Evolutionary conservation across 2,113 vertebrate species (phyloP).

Genomic region (Meriones unguiculatus): DNA sequence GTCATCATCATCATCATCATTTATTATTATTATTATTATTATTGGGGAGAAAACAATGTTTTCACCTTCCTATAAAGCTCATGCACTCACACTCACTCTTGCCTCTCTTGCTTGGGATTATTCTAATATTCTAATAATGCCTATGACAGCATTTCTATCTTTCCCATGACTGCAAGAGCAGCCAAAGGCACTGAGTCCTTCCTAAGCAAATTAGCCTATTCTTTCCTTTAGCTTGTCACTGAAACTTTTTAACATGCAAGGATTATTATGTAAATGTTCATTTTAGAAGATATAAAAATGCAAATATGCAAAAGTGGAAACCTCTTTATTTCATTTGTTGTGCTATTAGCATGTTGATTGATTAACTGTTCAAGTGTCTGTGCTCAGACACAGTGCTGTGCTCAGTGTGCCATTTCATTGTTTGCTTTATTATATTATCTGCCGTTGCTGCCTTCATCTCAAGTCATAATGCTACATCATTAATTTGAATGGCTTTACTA

Average conservation of each 20-base stretch:
- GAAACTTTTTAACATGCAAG: background rate
- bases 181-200: background rate
- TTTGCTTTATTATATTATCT: background rate
- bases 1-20: no score
- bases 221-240: background rate
- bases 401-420: background rate
- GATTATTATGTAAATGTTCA: background rate
- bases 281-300: background rate
- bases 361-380: background rate
- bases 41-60: background rate
- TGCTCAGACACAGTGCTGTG: background rate
- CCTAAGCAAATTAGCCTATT: background rate
- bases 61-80: background rate
- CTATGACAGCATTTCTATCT: background rate
- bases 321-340: background rate
- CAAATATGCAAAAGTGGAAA: background rate
- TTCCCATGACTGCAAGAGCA: background rate
- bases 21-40: background rate
- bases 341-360: background rate
- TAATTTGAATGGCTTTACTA: slow-evolving; percentile 20
- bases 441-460: background rate
- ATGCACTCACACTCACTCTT: background rate
- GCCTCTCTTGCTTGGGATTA: background rate
- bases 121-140: background rate
- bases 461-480: background rate